Conservation (phyloP, 2,888 invertebrate genomes). For the Eupelmus urozonus region DNA sequence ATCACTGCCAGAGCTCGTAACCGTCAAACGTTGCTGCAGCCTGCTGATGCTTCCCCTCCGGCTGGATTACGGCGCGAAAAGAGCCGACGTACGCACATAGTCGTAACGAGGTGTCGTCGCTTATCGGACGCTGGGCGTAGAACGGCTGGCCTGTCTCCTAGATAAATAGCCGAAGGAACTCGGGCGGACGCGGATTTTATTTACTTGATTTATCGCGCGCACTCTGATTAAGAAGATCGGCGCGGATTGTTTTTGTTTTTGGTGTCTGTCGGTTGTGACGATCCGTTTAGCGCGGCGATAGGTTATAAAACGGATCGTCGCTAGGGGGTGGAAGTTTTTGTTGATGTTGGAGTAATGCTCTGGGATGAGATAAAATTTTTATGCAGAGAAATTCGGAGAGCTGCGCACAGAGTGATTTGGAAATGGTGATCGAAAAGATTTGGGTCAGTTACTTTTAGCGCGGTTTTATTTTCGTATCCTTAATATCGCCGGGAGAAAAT, state of each 20-base stretch:
- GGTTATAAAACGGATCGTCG: too few species aligned
- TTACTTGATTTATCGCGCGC: slow-evolving; percentile 54
- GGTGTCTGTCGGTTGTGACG: too few species aligned
- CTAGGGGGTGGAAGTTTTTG: too few species aligned
- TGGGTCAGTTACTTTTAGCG: neutral
- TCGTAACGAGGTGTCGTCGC: slow-evolving; percentile 29
- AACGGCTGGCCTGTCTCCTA: slow-evolving; percentile 13
- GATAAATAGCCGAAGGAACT: too few species aligned
- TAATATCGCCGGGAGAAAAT: neutral
- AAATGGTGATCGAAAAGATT: neutral
- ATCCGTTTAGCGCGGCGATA: too few species aligned
- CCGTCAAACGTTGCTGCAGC: neutral
- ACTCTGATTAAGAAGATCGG: too few species aligned
- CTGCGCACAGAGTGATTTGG: too few species aligned
- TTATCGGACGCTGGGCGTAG: slow-evolving; percentile 43
- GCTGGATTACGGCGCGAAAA: slow-evolving; percentile 15
- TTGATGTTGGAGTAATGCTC: too few species aligned
- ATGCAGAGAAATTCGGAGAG: too few species aligned
- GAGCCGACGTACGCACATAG: neutral
- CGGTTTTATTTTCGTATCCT: slow-evolving; percentile 2
- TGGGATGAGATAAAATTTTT: too few species aligned
- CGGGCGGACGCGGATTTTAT: slow-evolving; percentile 23
- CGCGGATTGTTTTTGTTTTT: too few species aligned
- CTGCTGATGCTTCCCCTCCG: neutral
- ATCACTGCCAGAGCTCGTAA: too few species aligned